These are phyloP conservation scores for Actenoides hombroni DNA, from an alignment of 2,113 vertebrate species.

Conservation along the genomic window DNA sequence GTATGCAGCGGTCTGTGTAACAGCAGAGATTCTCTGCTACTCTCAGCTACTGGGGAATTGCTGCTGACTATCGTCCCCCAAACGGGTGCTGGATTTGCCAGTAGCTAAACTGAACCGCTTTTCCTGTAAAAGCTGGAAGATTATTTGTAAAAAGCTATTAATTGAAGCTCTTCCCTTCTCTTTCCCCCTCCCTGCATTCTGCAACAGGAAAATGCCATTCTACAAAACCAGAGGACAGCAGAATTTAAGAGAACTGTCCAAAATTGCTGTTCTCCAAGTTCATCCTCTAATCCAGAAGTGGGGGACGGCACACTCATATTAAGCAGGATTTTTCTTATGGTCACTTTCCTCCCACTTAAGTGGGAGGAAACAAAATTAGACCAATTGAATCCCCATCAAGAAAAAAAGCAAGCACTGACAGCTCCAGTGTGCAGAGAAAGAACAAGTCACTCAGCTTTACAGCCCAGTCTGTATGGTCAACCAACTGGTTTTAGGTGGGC, in stretches of 20 bases:
- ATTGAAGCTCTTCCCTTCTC: not conserved
- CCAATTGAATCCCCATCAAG: not conserved
- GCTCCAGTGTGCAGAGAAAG: not conserved
- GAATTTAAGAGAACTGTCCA: not conserved
- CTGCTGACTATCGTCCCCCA: not conserved
- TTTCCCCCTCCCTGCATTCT: not conserved
- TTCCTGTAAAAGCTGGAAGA: not conserved
- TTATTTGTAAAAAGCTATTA: not conserved
- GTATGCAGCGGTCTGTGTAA: not conserved
- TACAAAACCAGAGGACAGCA: not conserved
- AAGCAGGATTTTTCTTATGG: not conserved
- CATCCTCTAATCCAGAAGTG: not conserved
- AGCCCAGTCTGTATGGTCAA: not conserved
- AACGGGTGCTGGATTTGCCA: not conserved
- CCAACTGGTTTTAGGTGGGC: not conserved
- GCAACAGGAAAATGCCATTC: not conserved
- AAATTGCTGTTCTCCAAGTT: not conserved
- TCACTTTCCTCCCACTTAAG: not conserved
- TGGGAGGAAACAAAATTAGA: not conserved
- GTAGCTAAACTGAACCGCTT: not conserved
- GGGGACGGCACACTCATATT: accelerated
- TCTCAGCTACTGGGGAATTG: not conserved
- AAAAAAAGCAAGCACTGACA: not conserved
- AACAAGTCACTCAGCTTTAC: not conserved
- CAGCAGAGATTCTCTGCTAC: not conserved